Conservation (phyloP, 2,888 invertebrate species). For the Cheilosia scutellata region DNA sequence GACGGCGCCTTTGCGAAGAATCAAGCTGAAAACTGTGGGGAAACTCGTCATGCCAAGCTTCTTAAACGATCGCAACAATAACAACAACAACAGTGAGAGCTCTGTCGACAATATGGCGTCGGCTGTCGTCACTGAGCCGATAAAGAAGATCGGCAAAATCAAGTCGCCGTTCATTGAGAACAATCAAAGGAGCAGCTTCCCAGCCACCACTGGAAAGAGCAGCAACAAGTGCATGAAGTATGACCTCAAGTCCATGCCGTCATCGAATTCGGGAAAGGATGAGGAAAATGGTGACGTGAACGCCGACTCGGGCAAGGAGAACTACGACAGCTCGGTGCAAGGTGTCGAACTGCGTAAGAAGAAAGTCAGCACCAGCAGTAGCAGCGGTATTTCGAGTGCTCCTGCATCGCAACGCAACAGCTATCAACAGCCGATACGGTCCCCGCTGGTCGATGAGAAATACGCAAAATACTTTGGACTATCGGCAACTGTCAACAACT, state of each 20-base stretch:
- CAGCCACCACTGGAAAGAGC: conserved; percentile 65
- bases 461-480: conserved; percentile 82
- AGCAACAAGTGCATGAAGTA: conserved; percentile 77
- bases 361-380: conserved; percentile 61
- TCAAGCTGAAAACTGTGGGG: conserved; percentile 81
- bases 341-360: conserved; percentile 80
- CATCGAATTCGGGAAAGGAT: conserved; percentile 54
- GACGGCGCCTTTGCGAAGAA: conserved; percentile 76
- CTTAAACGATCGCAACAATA: conserved; percentile 79
- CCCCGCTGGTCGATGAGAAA: conserved; percentile 78
- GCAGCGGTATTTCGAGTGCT: conserved; percentile 65
- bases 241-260: conserved; percentile 75
- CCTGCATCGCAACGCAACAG: conserved; percentile 69
- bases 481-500: conserved; percentile 33
- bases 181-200: conserved; percentile 77
- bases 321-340: conserved; percentile 78
- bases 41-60: conserved; percentile 82
- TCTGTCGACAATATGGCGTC: conserved; percentile 63
- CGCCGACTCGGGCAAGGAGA: conserved; percentile 82
- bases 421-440: conserved; percentile 47
- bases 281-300: conserved; percentile 77
- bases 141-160: conserved; percentile 82
- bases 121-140: conserved; percentile 25
- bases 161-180: conserved; percentile 83
- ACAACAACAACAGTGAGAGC: conserved; percentile 77